These are phyloP conservation scores for Corythaeola cristata DNA, from an alignment of 2,113 vertebrate genomes.

Conservation along the genomic window DNA sequence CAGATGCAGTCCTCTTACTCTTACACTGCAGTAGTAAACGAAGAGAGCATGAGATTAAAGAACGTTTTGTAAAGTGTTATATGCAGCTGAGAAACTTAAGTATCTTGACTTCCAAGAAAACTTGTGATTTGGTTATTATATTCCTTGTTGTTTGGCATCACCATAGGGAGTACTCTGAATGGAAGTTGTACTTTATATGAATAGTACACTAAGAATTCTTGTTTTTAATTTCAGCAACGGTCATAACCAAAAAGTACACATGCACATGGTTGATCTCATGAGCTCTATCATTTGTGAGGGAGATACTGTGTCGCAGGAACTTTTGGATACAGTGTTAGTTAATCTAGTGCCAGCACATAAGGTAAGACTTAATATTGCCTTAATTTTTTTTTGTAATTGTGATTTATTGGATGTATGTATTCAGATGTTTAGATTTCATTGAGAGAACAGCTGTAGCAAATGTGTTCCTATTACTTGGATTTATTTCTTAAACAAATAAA, in stretches of 20 bases:
- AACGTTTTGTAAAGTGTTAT: background rate
- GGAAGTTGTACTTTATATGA: background rate
- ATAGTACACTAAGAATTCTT: background rate
- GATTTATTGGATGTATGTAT: background rate
- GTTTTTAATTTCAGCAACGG: constrained; percentile 86
- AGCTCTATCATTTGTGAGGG: constrained; percentile 98
- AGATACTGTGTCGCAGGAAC: constrained; percentile 96
- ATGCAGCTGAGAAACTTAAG: background rate
- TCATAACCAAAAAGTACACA: constrained; percentile 99
- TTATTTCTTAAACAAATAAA: background rate
- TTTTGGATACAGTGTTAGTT: constrained; percentile 95
- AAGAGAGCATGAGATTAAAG: background rate
- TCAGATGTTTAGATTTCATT: background rate
- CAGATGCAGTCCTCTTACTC: background rate
- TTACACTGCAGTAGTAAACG: background rate
- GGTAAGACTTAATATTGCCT: constrained; percentile 73
- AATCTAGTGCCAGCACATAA: constrained; percentile 98
- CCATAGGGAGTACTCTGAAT: background rate
- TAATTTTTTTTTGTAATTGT: background rate
- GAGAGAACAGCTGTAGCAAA: background rate
- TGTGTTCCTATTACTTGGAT: background rate
- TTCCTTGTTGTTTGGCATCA: background rate
- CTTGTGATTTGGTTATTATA: background rate
- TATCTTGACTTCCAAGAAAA: background rate
- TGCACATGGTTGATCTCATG: constrained; percentile 99